These are phyloP conservation scores for Morpho helenor DNA, from an alignment of 2,888 invertebrate genomes.

Conservation along the genomic window DNA sequence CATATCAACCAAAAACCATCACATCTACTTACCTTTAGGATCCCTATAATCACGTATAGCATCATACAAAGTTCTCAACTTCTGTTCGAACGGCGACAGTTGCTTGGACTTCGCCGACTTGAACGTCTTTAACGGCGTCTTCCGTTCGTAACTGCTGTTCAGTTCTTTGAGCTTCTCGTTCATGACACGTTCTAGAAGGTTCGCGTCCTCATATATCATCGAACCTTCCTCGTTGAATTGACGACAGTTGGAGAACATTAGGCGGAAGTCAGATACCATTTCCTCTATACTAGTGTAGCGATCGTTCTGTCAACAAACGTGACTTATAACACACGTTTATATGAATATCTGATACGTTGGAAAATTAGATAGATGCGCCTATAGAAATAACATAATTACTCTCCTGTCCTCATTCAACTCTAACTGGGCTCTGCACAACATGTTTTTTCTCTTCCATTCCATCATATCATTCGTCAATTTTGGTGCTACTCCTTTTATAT, in stretches of 20 bases:
- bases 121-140: constrained; percentile 73
- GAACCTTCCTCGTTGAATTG: constrained; percentile 98
- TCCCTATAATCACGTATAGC: constrained; percentile 91
- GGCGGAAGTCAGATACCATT: constrained; percentile 89
- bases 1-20: no score
- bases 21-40: constrained; percentile 54
- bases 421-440: no score
- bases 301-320: constrained; percentile 68
- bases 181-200: constrained; percentile 90
- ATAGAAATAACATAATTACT: no score
- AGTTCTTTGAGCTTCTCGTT: constrained; percentile 90
- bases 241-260: constrained; percentile 99
- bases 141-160: constrained; percentile 77
- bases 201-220: constrained; percentile 96
- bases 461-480: no score
- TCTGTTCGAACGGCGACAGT: constrained; percentile 83
- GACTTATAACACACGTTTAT: no score
- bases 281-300: constrained; percentile 92
- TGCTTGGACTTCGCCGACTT: constrained; percentile 64
- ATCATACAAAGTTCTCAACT: constrained; percentile 91
- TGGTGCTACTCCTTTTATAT: no score
- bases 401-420: no score
- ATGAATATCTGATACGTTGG: no score
- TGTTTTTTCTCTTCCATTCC: no score
- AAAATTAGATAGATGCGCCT: no score